These are phyloP conservation scores for Cheirogaleus major DNA, from an alignment of 2,797 vertebrate genomes.

Conservation along the genomic window DNA sequence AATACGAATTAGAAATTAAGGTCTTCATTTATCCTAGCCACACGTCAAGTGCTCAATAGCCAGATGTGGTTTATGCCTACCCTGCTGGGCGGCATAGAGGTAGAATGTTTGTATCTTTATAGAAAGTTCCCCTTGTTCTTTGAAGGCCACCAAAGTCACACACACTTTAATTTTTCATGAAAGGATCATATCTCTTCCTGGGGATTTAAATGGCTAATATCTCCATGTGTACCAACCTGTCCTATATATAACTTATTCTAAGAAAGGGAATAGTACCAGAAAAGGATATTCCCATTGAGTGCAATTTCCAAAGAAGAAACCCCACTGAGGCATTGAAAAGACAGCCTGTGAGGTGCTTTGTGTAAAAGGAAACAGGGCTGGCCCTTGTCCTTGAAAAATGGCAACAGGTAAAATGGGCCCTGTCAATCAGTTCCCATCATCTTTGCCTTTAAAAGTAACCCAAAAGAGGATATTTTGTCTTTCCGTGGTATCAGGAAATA, in stretches of 20 bases:
- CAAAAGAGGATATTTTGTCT: no score
- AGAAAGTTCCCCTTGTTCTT: neutral
- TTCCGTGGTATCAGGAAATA: no score
- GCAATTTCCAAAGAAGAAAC: neutral
- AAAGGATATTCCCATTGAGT: neutral
- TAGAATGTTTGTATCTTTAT: neutral
- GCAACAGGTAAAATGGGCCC: neutral
- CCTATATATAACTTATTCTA: neutral
- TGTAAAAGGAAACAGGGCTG: neutral
- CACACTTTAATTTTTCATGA: neutral
- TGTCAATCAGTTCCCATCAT: neutral
- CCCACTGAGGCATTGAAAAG: neutral
- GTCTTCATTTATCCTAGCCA: no score
- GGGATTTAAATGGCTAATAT: neutral
- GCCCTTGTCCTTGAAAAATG: neutral
- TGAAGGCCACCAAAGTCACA: neutral
- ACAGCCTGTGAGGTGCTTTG: no score
- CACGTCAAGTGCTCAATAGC: neutral
- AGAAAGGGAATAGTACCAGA: neutral
- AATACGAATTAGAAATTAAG: neutral
- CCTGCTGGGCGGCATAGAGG: no score
- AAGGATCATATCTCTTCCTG: neutral
- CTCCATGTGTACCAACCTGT: neutral
- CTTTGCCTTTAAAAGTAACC: neutral
- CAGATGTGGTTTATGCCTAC: fast-evolving